Percentiles rank a stretch among this genome's conserved stretches.
Conservation (phyloP, 2,113 vertebrate species). For the Puffinus mauretanicus region DNA sequence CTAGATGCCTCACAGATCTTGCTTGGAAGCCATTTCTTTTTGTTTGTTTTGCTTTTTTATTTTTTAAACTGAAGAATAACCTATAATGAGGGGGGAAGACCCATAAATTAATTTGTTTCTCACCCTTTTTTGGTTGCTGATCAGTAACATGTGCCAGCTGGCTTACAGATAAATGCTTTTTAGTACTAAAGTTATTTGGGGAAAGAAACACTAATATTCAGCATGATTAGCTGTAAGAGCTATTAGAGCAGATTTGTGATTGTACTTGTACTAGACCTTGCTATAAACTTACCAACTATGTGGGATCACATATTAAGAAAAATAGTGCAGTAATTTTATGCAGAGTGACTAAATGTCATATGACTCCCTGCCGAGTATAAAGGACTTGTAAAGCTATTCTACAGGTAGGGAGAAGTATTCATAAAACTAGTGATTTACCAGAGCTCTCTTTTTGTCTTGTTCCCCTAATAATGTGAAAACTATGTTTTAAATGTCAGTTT, state of each 20-base stretch:
- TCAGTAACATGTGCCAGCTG: not conserved
- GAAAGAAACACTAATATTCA: not conserved
- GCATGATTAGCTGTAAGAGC: not conserved
- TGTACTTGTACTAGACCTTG: not conserved
- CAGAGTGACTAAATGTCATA: slow-evolving; percentile 14
- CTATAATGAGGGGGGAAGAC: not conserved
- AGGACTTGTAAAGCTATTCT: not conserved
- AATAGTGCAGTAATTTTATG: not conserved
- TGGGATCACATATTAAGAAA: not conserved
- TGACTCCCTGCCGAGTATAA: not conserved
- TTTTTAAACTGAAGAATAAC: not conserved
- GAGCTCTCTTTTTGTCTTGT: not conserved
- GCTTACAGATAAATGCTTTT: not conserved
- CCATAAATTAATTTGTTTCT: not conserved
- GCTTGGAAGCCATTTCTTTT: not conserved
- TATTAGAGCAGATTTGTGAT: not conserved
- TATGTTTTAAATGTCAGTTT: not conserved
- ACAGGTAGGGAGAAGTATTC: not conserved
- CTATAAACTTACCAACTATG: not conserved
- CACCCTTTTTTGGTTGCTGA: not conserved
- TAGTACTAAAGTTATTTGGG: not conserved
- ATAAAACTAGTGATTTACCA: not conserved
- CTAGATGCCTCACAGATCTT: not conserved
- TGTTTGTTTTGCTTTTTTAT: not conserved
- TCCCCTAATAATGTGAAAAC: not conserved